Percentiles rank a stretch among this genome's conserved stretches.
These are phyloP conservation scores for Idaea biselata DNA, from an alignment of 2,888 invertebrate species.

Conservation along the genomic window DNA sequence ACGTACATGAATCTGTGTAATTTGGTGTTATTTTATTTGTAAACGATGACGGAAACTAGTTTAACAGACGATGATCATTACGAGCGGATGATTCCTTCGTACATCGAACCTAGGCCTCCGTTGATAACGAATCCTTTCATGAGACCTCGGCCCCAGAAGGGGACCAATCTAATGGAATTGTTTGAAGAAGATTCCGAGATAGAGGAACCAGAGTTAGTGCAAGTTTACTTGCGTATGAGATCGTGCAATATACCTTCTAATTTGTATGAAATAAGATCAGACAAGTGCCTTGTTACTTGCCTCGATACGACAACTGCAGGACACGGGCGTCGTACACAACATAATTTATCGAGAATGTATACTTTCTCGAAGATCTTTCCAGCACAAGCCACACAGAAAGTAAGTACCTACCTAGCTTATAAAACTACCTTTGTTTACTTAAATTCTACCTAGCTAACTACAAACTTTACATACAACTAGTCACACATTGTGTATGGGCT, in stretches of 20 bases:
- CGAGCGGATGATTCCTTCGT: slow-evolving; percentile 68
- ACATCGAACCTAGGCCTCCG: slow-evolving; percentile 71
- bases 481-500: no score
- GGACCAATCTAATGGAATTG: slow-evolving; percentile 62
- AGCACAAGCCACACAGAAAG: slow-evolving; percentile 57
- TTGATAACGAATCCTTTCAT: slow-evolving; percentile 69
- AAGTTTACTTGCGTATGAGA: slow-evolving; percentile 78
- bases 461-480: no score
- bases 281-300: slow-evolving; percentile 62
- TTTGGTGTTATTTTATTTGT: background rate
- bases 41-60: slow-evolving; percentile 46
- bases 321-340: slow-evolving; percentile 66
- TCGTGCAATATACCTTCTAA: slow-evolving; percentile 58
- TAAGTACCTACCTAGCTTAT: slow-evolving; percentile 36
- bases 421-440: no score
- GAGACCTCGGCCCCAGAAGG: slow-evolving; percentile 68
- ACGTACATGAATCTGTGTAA: background rate
- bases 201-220: slow-evolving; percentile 66
- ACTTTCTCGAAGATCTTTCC: slow-evolving; percentile 70
- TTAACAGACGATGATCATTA: slow-evolving; percentile 53
- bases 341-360: slow-evolving; percentile 72
- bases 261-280: slow-evolving; percentile 63
- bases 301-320: slow-evolving; percentile 62
- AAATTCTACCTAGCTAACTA: no score
- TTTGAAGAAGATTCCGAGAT: slow-evolving; percentile 64